Conservation (phyloP, 2,113 vertebrate genomes). For the Microtus ochrogaster region DNA sequence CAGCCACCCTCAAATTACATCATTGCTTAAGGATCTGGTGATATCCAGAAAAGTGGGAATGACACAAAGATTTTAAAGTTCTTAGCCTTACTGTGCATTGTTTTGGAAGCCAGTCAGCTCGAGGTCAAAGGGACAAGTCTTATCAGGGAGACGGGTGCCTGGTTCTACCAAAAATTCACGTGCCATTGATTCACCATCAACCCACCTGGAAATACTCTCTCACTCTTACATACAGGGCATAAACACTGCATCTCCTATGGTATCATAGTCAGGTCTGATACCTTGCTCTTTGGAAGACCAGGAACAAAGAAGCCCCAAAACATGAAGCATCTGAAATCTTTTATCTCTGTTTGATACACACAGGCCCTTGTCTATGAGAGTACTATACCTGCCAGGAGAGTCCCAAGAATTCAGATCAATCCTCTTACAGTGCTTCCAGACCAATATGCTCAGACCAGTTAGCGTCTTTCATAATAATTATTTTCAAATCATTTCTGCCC, state of each 20-base stretch:
- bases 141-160: background rate
- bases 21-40: background rate
- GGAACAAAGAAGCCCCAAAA: background rate
- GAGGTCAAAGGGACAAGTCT: background rate
- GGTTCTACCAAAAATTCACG: background rate
- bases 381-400: background rate
- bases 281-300: background rate
- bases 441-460: background rate
- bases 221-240: background rate
- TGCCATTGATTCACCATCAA: background rate
- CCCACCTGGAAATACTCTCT: background rate
- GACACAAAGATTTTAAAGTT: background rate
- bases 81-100: background rate
- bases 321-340: background rate
- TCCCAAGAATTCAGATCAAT: background rate
- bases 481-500: background rate
- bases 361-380: fast-evolving
- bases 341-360: background rate
- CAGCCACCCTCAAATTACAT: background rate
- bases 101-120: background rate
- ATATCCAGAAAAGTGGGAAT: background rate
- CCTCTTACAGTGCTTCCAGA: background rate
- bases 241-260: background rate
- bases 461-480: background rate
- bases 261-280: background rate